Evolutionary conservation across 2,888 invertebrate species (phyloP).

Genomic region (Petrolisthes cinctipes): DNA sequence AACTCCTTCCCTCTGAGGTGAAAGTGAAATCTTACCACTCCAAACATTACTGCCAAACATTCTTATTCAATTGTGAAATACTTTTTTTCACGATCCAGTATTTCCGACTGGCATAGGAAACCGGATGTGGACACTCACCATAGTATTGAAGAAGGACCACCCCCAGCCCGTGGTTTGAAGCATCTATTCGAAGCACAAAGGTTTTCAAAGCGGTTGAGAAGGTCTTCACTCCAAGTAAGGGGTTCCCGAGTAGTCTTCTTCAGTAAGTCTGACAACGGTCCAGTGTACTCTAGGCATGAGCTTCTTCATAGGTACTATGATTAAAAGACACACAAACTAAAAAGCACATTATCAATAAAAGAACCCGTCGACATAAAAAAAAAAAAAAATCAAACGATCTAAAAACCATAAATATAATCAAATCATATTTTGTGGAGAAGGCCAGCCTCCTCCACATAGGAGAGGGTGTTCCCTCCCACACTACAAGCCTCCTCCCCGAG

Average conservation of each 20-base stretch:
- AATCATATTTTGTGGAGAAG: no score
- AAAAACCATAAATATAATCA: no score
- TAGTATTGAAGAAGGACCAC: background rate
- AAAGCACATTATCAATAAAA: no score
- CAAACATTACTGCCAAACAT: no score
- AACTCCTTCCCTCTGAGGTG: no score
- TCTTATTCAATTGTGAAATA: background rate
- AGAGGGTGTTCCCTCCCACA: no score
- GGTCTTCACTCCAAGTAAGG: background rate
- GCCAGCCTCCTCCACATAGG: no score
- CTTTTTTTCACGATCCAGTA: background rate
- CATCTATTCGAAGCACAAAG: background rate
- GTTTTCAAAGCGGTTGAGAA: background rate
- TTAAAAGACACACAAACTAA: no score
- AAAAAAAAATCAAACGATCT: conserved; percentile 5
- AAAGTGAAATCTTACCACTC: no score
- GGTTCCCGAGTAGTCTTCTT: background rate
- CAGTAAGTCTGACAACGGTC: background rate
- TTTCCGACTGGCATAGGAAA: conserved; percentile 5
- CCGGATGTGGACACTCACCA: background rate
- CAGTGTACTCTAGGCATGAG: no score
- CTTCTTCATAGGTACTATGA: no score
- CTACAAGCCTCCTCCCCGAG: no score
- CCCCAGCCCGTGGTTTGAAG: background rate
- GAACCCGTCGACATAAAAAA: conserved; percentile 24